Evolutionary conservation across 2,888 invertebrate genomes (phyloP).

Genomic region (Mythimna lalbum): DNA sequence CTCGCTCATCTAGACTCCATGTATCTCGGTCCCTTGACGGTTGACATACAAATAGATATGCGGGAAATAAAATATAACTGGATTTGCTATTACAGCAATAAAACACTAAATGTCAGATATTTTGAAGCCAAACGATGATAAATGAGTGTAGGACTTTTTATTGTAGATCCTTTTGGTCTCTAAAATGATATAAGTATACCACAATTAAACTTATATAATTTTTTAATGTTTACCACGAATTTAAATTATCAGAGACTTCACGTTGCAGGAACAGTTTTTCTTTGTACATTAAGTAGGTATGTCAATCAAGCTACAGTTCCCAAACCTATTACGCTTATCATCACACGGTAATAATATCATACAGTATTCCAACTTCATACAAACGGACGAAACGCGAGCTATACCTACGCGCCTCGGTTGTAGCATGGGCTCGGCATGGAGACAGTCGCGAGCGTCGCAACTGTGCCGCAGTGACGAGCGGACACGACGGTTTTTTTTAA

Average conservation of each 20-base stretch:
- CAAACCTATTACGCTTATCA: background rate
- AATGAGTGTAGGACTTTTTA: background rate
- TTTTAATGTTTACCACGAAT: no score
- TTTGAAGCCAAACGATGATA: background rate
- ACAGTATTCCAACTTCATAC: no score
- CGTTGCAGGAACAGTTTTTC: background rate
- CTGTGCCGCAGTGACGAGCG: no score
- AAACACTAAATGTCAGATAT: slow-evolving; percentile 3
- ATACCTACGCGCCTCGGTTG: no score
- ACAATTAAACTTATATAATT: background rate
- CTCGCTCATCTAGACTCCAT: slow-evolving; percentile 34
- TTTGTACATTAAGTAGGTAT: background rate
- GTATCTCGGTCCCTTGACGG: slow-evolving; percentile 43
- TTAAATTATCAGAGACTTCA: background rate
- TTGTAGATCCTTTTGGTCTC: no score
- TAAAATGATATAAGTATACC: background rate
- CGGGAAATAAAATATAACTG: slow-evolving; percentile 41
- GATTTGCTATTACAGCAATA: slow-evolving; percentile 14
- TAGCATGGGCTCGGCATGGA: no score
- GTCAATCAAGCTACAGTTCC: background rate
- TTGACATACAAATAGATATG: slow-evolving; percentile 44
- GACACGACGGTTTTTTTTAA: no score
- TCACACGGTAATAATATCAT: no score
- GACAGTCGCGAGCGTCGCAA: no score
- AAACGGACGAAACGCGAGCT: no score